A percentile compares a stretch with the other conserved stretches of the same genome.
These are phyloP conservation scores for Heliothis peltigera DNA, from an alignment of 2,888 invertebrate genomes.

Conservation along the genomic window DNA sequence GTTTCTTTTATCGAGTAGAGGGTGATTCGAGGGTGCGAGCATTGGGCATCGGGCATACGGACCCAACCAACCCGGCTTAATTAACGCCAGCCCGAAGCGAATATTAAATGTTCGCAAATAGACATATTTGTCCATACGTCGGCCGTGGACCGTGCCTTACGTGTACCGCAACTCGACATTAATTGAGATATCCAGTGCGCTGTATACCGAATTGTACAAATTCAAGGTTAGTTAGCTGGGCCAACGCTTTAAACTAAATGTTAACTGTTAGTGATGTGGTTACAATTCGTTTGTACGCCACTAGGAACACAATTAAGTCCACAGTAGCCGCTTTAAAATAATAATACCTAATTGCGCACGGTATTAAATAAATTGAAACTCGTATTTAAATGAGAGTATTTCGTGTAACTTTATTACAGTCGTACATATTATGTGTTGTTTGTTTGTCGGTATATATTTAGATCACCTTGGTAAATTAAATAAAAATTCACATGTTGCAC, in stretches of 20 bases:
- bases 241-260: conserved; percentile 48
- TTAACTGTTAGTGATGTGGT: conserved; percentile 53
- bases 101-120: conserved; percentile 86
- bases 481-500: conserved; percentile 3
- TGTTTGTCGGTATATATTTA: conserved; percentile 24
- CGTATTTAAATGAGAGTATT: conserved; percentile 18
- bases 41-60: conserved; percentile 52
- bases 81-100: conserved; percentile 82
- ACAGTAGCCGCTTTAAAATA: conserved; percentile 27
- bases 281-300: conserved; percentile 48
- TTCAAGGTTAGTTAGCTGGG: conserved; percentile 54
- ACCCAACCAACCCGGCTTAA: conserved; percentile 78
- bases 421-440: conserved; percentile 12
- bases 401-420: conserved; percentile 13
- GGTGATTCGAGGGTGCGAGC: conserved; percentile 53
- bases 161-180: conserved; percentile 66
- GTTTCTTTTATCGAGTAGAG: conserved; percentile 68
- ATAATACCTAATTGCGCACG: conserved; percentile 35
- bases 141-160: conserved; percentile 57
- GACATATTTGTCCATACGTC: conserved; percentile 80
- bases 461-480: conserved; percentile 22
- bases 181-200: conserved; percentile 71
- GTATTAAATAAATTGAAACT: conserved; percentile 32
- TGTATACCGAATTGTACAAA: conserved; percentile 53
- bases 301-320: conserved; percentile 37